Evolutionary conservation across 2,888 invertebrate species (phyloP).

Genomic region (Andrena bicolor): DNA sequence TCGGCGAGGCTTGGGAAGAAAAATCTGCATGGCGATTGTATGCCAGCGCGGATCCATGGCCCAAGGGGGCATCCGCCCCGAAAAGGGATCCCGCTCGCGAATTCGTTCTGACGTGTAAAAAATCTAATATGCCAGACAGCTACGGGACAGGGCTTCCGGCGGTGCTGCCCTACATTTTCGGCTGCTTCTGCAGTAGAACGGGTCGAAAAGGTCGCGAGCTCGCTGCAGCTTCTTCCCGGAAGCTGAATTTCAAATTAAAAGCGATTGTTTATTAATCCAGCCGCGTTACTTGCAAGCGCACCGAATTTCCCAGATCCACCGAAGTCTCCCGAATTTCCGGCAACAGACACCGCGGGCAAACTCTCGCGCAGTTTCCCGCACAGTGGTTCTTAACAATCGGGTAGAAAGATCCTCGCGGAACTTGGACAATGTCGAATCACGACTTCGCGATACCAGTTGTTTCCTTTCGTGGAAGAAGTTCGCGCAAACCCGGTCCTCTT

Average conservation of each 20-base stretch:
- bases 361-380: too few relatives aligned
- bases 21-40: conserved; percentile 37
- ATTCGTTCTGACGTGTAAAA: conserved; percentile 65
- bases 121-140: conserved; percentile 68
- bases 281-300: too few relatives aligned
- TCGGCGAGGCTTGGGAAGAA: neutral
- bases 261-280: neutral
- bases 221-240: neutral
- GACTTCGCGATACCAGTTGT: neutral
- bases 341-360: too few relatives aligned
- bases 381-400: too few relatives aligned
- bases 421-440: too few relatives aligned
- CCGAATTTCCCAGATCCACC: too few relatives aligned
- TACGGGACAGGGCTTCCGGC: conserved; percentile 52
- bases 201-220: neutral
- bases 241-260: neutral
- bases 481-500: neutral
- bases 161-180: conserved; percentile 63
- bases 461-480: neutral
- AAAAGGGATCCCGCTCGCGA: conserved; percentile 36
- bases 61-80: conserved; percentile 43
- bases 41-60: conserved; percentile 40
- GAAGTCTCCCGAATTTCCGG: too few relatives aligned
- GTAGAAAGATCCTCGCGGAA: too few relatives aligned
- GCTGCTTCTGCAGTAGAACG: neutral